phyloP scores from a whole-genome alignment of 2,888 invertebrate species.

The Hirtodrosophila cameraria region DNA sequence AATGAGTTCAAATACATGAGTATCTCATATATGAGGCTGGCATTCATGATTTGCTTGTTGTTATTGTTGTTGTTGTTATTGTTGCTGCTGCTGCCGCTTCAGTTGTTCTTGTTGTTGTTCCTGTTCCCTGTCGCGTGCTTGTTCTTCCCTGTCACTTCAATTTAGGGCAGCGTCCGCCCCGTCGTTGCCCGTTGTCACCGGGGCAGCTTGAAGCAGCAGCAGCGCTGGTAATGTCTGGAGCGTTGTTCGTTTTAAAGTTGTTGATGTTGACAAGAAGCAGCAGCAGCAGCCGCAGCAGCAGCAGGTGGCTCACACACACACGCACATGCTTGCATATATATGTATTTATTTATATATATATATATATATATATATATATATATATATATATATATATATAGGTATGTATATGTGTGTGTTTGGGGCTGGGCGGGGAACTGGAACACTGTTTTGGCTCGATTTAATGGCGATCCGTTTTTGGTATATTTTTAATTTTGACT shows the following conservation, averaged over 20 bases:
- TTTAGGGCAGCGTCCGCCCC: conserved; percentile 51
- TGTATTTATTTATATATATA: conserved; percentile 21
- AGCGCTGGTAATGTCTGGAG: conserved; percentile 16
- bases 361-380: conserved; percentile 29
- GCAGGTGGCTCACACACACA: conserved; percentile 64
- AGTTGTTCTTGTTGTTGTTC: conserved; percentile 14
- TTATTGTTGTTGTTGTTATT: conserved; percentile 14
- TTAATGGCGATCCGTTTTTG: conserved; percentile 51
- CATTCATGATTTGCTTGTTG: conserved; percentile 86
- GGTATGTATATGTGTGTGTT: conserved; percentile 22
- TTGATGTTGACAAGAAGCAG: conserved; percentile 13
- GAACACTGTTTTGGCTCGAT: conserved; percentile 36
- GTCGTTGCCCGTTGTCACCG: conserved; percentile 58
- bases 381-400: conserved; percentile 22
- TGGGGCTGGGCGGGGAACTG: conserved; percentile 40
- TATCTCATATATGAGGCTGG: conserved; percentile 93
- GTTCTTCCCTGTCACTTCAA: conserved; percentile 20
- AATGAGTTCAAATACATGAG: conserved; percentile 93
- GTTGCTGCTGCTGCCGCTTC: conserved; percentile 21
- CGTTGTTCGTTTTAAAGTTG: conserved; percentile 36
- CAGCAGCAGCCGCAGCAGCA: conserved; percentile 70
- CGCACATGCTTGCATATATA: conserved; percentile 33
- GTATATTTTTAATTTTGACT: conserved; percentile 66
- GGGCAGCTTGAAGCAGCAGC: conserved; percentile 64
- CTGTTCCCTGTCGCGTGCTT: conserved; percentile 10